These are phyloP conservation scores for Apostichopus californicus DNA, from an alignment of 35 echinoderm and acorn worm species.

Conservation along the genomic window DNA sequence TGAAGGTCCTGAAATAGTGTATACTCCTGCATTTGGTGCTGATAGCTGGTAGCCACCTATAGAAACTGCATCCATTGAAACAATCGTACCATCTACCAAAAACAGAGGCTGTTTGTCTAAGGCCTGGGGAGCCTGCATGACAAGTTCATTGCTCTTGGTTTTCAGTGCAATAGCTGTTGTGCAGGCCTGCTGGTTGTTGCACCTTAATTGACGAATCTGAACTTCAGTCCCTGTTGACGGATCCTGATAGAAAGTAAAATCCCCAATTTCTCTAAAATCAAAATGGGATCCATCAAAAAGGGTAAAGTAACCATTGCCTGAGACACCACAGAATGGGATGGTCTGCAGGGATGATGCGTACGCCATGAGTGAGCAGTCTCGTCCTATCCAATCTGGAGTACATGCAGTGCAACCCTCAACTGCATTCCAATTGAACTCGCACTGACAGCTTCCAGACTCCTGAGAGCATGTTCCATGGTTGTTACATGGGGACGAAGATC, in stretches of 20 bases:
- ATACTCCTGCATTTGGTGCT: constrained; percentile 28
- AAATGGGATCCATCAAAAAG: constrained; percentile 82
- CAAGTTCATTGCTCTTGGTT: constrained; percentile 17
- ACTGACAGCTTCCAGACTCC: constrained; percentile 63
- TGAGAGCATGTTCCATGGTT: constrained; percentile 67
- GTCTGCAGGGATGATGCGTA: background rate
- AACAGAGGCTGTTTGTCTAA: constrained; percentile 56
- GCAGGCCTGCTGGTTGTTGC: constrained; percentile 66
- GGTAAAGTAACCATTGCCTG: constrained; percentile 73
- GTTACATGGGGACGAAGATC: constrained; percentile 55
- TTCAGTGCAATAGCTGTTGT: constrained; percentile 65
- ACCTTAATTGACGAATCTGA: constrained; percentile 74
- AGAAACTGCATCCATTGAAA: constrained; percentile 37
- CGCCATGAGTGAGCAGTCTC: constrained; percentile 72
- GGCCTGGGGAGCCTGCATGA: constrained; percentile 61
- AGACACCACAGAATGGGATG: constrained; percentile 59
- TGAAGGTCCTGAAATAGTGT: constrained; percentile 66
- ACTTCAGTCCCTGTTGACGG: constrained; percentile 23
- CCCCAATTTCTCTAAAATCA: constrained; percentile 63
- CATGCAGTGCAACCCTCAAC: constrained; percentile 53
- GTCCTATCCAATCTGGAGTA: constrained; percentile 71
- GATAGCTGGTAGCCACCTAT: background rate
- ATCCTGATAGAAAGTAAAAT: constrained; percentile 67
- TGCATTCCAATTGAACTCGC: constrained; percentile 72
- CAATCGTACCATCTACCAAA: constrained; percentile 54